Base-by-base conservation (phyloP, 2,888 invertebrate genomes). In the Scrobipalpa atriplicella region DNA sequence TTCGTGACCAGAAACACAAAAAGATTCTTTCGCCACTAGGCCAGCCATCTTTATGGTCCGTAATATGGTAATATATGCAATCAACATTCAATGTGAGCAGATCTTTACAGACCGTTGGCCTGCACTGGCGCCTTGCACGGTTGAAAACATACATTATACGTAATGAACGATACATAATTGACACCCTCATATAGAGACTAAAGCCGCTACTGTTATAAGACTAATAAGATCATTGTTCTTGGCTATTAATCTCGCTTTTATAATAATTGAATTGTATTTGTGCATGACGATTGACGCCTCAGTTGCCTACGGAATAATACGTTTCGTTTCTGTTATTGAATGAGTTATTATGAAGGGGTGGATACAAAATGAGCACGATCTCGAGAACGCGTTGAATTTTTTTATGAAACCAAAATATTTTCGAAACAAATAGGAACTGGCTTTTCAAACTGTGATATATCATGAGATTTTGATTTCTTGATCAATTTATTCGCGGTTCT, bases 81-180 rank as follows among this genome's bases (percentile, higher is more conserved):
- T 38, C 16, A 29, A 36, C 38, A 58, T n/a, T 29, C 58, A 36
- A 29, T 58, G 58, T 58, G 58, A 13, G 38, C 38, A 38, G 16
- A 58, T 58, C 58, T 38, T 58, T 38, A 38, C 16, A 58, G 58
- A 58, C n/a, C 58, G 9, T 13, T 36, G 58, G 58, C 58, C 58
- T n/a, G n/a, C 9, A 1, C 13, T 16, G 58, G 58, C 58, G 58
- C 29, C 58, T 58, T 7, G 16, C 29, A 36, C 9, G 38, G 36
- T 38, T 58, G 67, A 73, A 72, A 73, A 76, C 73, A 69, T 69
- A 72, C 67, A 72, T 72, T 70, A 72, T 5, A 47, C 1, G 47
- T 47, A 16, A 47, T 47, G 66, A 76, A 58, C 54, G 21, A 21
- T 56, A 69, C 66, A 62, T 71, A 74, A 78, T 76, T 70, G 72